These are phyloP conservation scores for Acanthococcus lagerstroemiae DNA, from an alignment of 2,888 invertebrate species.

Conservation along the genomic window DNA sequence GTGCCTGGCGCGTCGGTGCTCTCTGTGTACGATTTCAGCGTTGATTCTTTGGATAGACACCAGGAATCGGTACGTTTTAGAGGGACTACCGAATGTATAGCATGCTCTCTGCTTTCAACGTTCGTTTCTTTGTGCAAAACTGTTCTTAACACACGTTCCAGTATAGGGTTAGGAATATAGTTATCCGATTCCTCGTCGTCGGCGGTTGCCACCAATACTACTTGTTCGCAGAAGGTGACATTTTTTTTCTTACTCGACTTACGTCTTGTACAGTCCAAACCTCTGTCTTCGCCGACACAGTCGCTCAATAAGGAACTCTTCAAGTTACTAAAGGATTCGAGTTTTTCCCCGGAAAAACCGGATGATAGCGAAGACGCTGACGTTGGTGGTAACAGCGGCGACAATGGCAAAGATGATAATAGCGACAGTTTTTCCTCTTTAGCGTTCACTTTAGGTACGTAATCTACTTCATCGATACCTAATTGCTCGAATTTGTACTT, in stretches of 20 bases:
- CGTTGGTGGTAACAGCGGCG: not conserved
- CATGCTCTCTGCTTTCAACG: constrained; percentile 41
- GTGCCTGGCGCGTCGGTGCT: not conserved
- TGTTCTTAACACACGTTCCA: constrained; percentile 73
- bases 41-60: constrained; percentile 30
- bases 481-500: constrained; percentile 69
- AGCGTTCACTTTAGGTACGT: not conserved
- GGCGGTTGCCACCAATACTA: constrained; percentile 82
- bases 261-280: constrained; percentile 38
- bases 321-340: not conserved
- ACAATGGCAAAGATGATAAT: not conserved
- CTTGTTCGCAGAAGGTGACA: constrained; percentile 90
- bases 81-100: constrained; percentile 38
- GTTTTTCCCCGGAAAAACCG: not conserved
- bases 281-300: not conserved
- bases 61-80: constrained; percentile 38
- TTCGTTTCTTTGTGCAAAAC: constrained; percentile 61
- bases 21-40: constrained; percentile 28
- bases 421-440: not conserved
- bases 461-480: constrained; percentile 8
- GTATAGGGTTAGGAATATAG: constrained; percentile 81
- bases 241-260: constrained; percentile 76
- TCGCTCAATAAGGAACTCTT: not conserved
- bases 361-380: not conserved
- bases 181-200: constrained; percentile 85